Conservation (phyloP, 2,113 vertebrate species). For the Eurypyga helias region DNA sequence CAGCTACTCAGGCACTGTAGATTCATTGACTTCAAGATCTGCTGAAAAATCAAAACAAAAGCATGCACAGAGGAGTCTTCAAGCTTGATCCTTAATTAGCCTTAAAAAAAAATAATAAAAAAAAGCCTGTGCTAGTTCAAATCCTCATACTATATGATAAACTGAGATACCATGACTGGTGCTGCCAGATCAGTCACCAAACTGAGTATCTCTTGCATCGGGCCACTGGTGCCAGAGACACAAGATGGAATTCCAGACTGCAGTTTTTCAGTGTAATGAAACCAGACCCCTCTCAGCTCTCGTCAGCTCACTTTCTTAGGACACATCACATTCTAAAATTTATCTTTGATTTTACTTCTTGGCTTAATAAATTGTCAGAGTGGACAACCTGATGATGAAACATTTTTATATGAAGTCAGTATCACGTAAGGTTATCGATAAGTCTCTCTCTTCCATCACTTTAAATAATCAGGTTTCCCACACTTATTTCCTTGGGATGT, state of each 20-base stretch:
- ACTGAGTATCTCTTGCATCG: neutral
- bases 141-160: neutral
- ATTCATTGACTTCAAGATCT: neutral
- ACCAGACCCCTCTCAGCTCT: neutral
- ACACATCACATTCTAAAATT: neutral
- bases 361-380: neutral
- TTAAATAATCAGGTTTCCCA: neutral
- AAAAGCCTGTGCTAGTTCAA: neutral
- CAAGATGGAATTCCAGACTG: neutral
- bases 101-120: neutral
- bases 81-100: neutral
- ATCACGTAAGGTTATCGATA: neutral
- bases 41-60: slow-evolving; percentile 8
- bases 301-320: neutral
- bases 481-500: neutral
- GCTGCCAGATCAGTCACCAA: neutral
- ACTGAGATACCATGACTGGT: neutral
- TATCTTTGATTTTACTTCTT: slow-evolving; percentile 1
- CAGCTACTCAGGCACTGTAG: neutral
- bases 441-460: neutral
- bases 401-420: neutral
- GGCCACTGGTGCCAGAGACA: neutral
- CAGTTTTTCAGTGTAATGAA: neutral
- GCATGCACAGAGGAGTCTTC: neutral
- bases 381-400: neutral